These are phyloP conservation scores for Phataginus tetradactyla DNA, from an alignment of 2,797 vertebrate genomes.

Conservation along the genomic window DNA sequence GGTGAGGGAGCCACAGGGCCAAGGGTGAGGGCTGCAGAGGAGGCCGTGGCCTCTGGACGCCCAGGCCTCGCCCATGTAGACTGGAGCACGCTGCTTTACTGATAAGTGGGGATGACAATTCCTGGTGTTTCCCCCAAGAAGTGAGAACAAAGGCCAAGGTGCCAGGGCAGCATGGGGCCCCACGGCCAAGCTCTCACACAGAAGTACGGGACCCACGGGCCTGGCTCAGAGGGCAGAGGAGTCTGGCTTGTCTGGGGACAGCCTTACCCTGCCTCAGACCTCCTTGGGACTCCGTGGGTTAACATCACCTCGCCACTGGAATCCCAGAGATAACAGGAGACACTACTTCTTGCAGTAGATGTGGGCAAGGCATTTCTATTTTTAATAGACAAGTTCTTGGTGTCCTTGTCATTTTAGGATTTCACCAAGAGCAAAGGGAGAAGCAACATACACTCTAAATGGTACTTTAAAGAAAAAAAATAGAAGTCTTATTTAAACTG, in stretches of 20 bases:
- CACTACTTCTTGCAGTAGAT: neutral
- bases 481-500: neutral
- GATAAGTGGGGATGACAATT: neutral
- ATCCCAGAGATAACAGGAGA: neutral
- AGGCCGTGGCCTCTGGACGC: neutral
- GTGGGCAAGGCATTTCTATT: neutral
- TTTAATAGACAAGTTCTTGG: constrained; percentile 29
- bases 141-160: neutral
- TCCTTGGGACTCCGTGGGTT: neutral
- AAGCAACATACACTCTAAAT: neutral
- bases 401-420: neutral
- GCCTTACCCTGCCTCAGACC: neutral
- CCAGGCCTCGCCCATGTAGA: neutral
- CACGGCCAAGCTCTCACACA: neutral
- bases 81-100: neutral
- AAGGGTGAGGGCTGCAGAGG: neutral
- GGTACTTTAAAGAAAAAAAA: constrained; percentile 11
- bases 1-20: neutral
- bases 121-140: neutral
- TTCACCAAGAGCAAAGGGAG: neutral
- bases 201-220: neutral
- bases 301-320: neutral
- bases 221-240: neutral
- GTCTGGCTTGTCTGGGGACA: neutral
- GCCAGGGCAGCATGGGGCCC: neutral